Evolutionary conservation across 2,888 invertebrate species (phyloP).

Genomic region (Hedychridium roseum): DNA sequence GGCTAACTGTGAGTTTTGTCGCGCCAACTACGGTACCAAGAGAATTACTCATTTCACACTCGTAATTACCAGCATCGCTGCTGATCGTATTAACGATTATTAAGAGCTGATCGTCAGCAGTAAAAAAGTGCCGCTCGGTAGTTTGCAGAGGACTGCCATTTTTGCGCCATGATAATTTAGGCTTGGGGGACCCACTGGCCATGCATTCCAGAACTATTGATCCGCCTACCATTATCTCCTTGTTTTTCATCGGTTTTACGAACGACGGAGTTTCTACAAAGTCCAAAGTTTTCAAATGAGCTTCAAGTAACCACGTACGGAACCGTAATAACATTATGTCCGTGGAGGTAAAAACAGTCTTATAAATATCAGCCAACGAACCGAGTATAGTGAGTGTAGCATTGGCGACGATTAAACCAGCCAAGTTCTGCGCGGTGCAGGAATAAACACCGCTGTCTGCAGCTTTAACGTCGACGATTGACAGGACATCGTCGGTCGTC

Average conservation of each 20-base stretch:
- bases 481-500: constrained; percentile 89
- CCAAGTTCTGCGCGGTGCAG: constrained; percentile 90
- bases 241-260: constrained; percentile 84
- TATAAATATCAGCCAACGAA: constrained; percentile 38
- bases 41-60: constrained; percentile 89
- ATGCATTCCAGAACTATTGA: constrained; percentile 89
- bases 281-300: no score
- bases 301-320: no score
- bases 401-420: constrained; percentile 86
- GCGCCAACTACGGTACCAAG: constrained; percentile 79
- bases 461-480: constrained; percentile 89
- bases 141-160: constrained; percentile 77
- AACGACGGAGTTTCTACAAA: constrained; percentile 83
- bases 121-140: constrained; percentile 85
- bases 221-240: constrained; percentile 82
- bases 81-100: constrained; percentile 83
- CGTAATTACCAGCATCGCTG: constrained; percentile 85
- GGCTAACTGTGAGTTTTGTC: constrained; percentile 76
- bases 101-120: constrained; percentile 85
- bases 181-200: constrained; percentile 86
- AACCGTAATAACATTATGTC: constrained; percentile 2
- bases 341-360: neutral
- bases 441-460: constrained; percentile 92
- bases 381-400: constrained; percentile 82
- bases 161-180: constrained; percentile 84